phyloP scores from a whole-genome alignment of 2,113 vertebrate species.

The Myxocyprinus asiaticus region DNA sequence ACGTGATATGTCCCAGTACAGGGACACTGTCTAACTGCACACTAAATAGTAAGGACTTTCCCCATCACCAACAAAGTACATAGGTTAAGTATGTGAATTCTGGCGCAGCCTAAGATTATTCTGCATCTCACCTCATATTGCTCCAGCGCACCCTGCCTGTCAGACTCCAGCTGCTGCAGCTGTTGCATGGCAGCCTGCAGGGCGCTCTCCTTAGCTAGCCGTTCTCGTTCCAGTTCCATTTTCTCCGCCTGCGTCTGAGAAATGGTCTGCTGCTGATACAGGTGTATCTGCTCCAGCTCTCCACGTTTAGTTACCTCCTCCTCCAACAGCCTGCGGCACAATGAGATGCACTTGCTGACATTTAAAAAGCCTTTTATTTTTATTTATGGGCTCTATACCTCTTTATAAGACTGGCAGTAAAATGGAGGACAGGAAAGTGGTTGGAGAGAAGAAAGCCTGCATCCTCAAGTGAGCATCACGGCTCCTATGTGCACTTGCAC shows the following conservation, averaged over 20 bases:
- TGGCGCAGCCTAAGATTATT: neutral
- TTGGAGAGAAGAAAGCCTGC: too few relatives aligned
- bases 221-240: constrained; percentile 87
- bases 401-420: too few relatives aligned
- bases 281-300: constrained; percentile 89
- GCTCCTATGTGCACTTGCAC: too few relatives aligned
- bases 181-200: constrained; percentile 89
- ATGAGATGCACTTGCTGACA: neutral
- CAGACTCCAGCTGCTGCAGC: constrained; percentile 84
- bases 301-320: constrained; percentile 88
- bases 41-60: too few relatives aligned
- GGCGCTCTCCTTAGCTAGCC: constrained; percentile 82
- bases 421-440: too few relatives aligned
- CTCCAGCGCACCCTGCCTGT: constrained; percentile 86
- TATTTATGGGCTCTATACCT: too few relatives aligned
- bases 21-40: too few relatives aligned
- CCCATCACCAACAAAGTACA: too few relatives aligned
- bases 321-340: constrained; percentile 82
- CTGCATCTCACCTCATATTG: constrained; percentile 84
- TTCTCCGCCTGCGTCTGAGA: constrained; percentile 91
- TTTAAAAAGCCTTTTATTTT: too few relatives aligned
- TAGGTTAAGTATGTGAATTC: too few relatives aligned
- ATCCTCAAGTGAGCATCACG: too few relatives aligned
- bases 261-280: constrained; percentile 88
- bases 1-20: too few relatives aligned